Base-by-base conservation (phyloP, 2,797 vertebrate species). In the Semotilus atromaculatus region DNA sequence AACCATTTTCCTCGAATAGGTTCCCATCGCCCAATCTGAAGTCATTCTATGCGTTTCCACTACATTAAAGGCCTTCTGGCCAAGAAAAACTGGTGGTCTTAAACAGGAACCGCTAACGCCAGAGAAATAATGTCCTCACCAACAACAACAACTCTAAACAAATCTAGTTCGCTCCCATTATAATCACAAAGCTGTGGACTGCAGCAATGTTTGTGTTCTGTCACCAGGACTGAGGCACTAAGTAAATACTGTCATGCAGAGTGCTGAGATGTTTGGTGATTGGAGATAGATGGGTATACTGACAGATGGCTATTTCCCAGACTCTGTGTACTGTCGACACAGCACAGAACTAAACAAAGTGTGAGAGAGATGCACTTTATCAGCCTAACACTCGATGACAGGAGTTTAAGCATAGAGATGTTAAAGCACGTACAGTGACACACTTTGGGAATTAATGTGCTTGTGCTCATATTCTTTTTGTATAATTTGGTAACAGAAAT, bases 191-290 rank as follows among this genome's bases (percentile, higher is more conserved):
- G 48, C 29, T 53, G 29, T 74, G 29, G 66, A 23, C 38, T 43
- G 26, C 43, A 14, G 2, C 21, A n/a, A 18, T 80, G 29, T 80
- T n/a, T 62, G 48, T 51, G 71, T 64, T 82, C 40, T 19, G 2
- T 82, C 34, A 67, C 38, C 66, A 85, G 16, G 40, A 23, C 51
- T 43, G 51, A 82, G 48, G 62, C 74, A 29, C 34, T 86, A 3
- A 34, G 19, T 86, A 64, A 85, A 80, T 40, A 77, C 16, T 67
- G 51, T 29, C 29, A 38, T 9, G 80, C 51, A 72, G 67, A 26
- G 48, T 21, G 70, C 55, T 40, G 76, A 80, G 51, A 34, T 31
- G 29, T 67, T 29, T 14, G 48, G 21, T 31, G 21, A 40, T 75
- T 81, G 58, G 7, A 58, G 29, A 81, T 64, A 5, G 40, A 40